phyloP scores from a whole-genome alignment of 2,888 invertebrate genomes.

The Eupithecia inturbata region DNA sequence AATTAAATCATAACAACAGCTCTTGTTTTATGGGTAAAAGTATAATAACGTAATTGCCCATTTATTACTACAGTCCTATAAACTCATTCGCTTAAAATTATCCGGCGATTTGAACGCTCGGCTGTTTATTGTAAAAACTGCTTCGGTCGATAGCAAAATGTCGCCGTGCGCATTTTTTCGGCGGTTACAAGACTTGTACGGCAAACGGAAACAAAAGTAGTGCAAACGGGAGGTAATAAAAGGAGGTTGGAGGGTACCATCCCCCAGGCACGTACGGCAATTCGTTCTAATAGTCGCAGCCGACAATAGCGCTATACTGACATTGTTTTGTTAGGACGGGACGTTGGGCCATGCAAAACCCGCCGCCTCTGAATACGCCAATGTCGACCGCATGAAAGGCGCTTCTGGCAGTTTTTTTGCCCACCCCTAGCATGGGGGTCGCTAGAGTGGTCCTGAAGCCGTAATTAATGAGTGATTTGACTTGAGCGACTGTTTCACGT shows the following conservation, averaged over 20 bases:
- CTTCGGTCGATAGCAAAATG: constrained; percentile 51
- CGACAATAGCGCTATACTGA: constrained; percentile 68
- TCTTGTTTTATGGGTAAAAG: constrained; percentile 48
- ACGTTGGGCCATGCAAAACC: constrained; percentile 72
- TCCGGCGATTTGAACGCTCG: constrained; percentile 51
- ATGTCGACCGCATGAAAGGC: constrained; percentile 50
- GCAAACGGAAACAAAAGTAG: constrained; percentile 76
- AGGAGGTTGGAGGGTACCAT: constrained; percentile 62
- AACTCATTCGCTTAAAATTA: constrained; percentile 57
- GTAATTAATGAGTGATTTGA: constrained; percentile 77
- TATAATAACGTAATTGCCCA: constrained; percentile 56
- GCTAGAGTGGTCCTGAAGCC: constrained; percentile 70
- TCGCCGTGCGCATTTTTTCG: constrained; percentile 60
- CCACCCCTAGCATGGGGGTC: constrained; percentile 69
- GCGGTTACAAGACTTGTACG: constrained; percentile 63
- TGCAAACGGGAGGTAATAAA: constrained; percentile 73
- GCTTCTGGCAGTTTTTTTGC: constrained; percentile 61
- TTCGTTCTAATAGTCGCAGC: constrained; percentile 77
- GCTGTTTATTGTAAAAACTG: constrained; percentile 46
- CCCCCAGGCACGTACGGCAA: constrained; percentile 73
- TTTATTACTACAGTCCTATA: constrained; percentile 57
- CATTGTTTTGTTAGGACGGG: constrained; percentile 77
- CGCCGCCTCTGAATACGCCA: constrained; percentile 52
- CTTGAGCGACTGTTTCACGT: constrained; percentile 72
- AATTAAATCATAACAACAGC: constrained; percentile 51